These are phyloP conservation scores for Blastomussa wellsi DNA, from an alignment of 92 coral and sea anemone genomes.

Conservation along the genomic window DNA sequence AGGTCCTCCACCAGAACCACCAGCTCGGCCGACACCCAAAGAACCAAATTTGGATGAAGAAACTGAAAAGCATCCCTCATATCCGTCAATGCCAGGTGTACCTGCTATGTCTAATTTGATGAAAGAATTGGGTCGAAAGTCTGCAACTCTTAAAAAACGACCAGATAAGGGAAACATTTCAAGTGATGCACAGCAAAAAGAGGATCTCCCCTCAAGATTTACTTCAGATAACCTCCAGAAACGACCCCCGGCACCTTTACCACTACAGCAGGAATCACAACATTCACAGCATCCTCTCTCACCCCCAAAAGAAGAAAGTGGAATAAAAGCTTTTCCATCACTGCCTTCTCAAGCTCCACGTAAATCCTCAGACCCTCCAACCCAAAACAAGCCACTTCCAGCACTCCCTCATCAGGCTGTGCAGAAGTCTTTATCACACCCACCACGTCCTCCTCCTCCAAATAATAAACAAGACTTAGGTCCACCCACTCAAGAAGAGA, in stretches of 20 bases:
- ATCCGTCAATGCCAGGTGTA: slow-evolving; percentile 25
- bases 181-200: neutral
- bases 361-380: neutral
- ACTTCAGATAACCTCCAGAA: slow-evolving; percentile 10
- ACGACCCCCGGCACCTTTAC: slow-evolving; percentile 44
- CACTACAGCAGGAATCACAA: slow-evolving; percentile 3
- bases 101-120: slow-evolving; percentile 66
- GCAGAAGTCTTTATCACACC: slow-evolving; percentile 14
- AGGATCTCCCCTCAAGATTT: slow-evolving; percentile 2
- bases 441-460: slow-evolving; percentile 40
- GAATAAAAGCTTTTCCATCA: neutral
- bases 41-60: slow-evolving; percentile 43
- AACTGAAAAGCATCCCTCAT: slow-evolving; percentile 29
- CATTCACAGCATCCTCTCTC: slow-evolving; percentile 11
- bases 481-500: neutral
- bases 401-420: slow-evolving; percentile 1
- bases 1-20: slow-evolving; percentile 88
- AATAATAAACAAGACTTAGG: neutral
- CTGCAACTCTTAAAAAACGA: slow-evolving; percentile 16
- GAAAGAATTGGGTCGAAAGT: slow-evolving; percentile 60
- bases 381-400: slow-evolving; percentile 13
- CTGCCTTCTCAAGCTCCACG: slow-evolving; percentile 4
- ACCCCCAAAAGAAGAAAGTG: slow-evolving; percentile 27
- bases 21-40: slow-evolving; percentile 57
- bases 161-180: slow-evolving; percentile 7